Evolutionary conservation across 2,888 invertebrate genomes (phyloP), one percentile per base, ranked within the genome.

Genomic region (Dastarcus helophoroides): DNA sequence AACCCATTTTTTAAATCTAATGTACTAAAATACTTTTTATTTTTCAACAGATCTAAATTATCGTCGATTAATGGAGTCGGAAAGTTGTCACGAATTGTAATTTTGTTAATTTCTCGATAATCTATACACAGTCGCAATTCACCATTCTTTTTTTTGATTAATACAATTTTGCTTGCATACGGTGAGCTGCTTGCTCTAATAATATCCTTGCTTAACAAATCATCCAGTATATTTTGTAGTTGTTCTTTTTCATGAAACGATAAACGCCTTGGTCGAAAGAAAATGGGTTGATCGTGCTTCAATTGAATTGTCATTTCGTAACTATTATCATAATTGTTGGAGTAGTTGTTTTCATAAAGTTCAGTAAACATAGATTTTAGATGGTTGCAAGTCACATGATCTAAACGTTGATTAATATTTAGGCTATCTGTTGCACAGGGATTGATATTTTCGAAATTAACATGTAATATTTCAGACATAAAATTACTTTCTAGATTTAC

Each of bases 171-270:
- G 12, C 35, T 35, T 8, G 37, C 32, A 31, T 45, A 45, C 2
- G 34, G 36, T 2, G 43, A 43, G 50, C 41, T 49, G 49, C 35
- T 52, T 47, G 24, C 53, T 57, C 37, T 15, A 22, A 49, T 48
- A 7, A 45, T 35, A 4, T 19, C 15, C 14, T 35, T 33, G 4
- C 33, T 22, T 4, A 45, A 10, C 15, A 46, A 32, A 6, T 38
- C 31, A 22, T 41, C 34, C 7, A 47, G 13, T 4, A 44, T 46
- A 8, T 26, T 16, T 4, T 25, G 11, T 3, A 47, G 14, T 15
- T 39, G 12, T 5, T n/a, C 12, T 32, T 38, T 40, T 14, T 42
- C 42, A 13, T 16, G 17, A 28, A 29, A 39, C 2, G 42, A 39
- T 15, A 44, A 21, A 10, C 40, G 27, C 14, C 40, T 29, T 1